These are phyloP conservation scores for Brassicogethes aeneus DNA, from an alignment of 2,888 invertebrate species.

Conservation along the genomic window DNA sequence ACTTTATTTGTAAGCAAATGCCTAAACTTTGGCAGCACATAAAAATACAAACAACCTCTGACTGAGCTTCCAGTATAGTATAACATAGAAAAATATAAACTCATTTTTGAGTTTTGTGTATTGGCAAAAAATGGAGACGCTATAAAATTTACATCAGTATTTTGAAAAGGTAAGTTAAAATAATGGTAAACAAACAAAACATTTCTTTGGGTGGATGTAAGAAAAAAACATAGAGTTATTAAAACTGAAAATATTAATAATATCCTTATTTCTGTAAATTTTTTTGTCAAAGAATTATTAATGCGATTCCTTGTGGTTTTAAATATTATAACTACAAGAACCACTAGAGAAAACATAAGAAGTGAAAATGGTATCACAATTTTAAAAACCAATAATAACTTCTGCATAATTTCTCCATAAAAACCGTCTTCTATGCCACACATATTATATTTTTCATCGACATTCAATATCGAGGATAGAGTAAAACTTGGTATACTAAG, in stretches of 20 bases:
- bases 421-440: slow-evolving; percentile 47
- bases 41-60: slow-evolving; percentile 24
- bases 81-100: slow-evolving; percentile 27
- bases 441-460: slow-evolving; percentile 35
- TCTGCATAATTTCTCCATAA: slow-evolving; percentile 37
- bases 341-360: slow-evolving; percentile 26
- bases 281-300: slow-evolving; percentile 28
- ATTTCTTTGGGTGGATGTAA: slow-evolving; percentile 31
- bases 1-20: slow-evolving; percentile 20
- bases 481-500: slow-evolving; percentile 52
- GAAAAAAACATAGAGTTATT: slow-evolving; percentile 27
- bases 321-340: slow-evolving; percentile 26
- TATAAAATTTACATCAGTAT: slow-evolving; percentile 23
- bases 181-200: slow-evolving; percentile 20
- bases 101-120: slow-evolving; percentile 17
- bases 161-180: slow-evolving; percentile 22
- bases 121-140: slow-evolving; percentile 31
- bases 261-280: slow-evolving; percentile 25
- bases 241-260: slow-evolving; percentile 28
- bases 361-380: slow-evolving; percentile 28
- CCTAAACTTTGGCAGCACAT: slow-evolving; percentile 25
- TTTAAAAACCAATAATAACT: slow-evolving; percentile 30
- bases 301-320: slow-evolving; percentile 25
- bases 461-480: slow-evolving; percentile 42
- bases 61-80: slow-evolving; percentile 28